phyloP scores from a whole-genome alignment of 2,797 vertebrate genomes.

The Danio albolineatus region DNA sequence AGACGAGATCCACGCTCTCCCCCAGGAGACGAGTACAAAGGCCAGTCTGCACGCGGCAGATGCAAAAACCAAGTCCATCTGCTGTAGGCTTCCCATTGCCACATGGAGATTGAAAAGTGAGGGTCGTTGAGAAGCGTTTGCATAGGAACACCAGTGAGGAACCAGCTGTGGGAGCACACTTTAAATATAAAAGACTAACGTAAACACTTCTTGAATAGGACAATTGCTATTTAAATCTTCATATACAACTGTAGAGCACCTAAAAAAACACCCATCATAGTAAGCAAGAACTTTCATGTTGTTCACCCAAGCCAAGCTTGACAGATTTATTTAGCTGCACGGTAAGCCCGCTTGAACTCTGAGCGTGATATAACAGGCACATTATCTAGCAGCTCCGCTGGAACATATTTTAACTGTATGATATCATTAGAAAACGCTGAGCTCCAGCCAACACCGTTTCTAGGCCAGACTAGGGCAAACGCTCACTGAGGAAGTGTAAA shows the following conservation, averaged over 20 bases:
- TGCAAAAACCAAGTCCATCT: constrained; percentile 98
- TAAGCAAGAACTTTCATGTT: constrained; percentile 79
- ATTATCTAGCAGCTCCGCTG: constrained; percentile 77
- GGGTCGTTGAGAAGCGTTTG: constrained; percentile 83
- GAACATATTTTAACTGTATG: constrained; percentile 78
- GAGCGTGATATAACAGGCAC: constrained; percentile 80
- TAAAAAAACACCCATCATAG: constrained; percentile 35
- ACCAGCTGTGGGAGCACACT: constrained; percentile 71
- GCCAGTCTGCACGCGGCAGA: constrained; percentile 98
- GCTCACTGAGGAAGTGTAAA: constrained; percentile 84
- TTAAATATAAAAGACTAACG: constrained; percentile 9
- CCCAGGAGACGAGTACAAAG: constrained; percentile 99
- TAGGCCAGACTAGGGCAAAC: constrained; percentile 82
- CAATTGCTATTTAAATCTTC: constrained; percentile 29
- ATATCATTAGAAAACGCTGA: constrained; percentile 80
- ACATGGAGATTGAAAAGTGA: constrained; percentile 93
- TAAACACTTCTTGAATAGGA: background rate
- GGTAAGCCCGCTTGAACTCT: constrained; percentile 82
- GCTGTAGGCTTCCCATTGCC: constrained; percentile 93
- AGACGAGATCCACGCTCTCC: constrained; percentile 94
- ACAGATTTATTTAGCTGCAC: constrained; percentile 83
- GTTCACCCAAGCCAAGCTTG: constrained; percentile 80
- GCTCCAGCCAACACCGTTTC: constrained; percentile 72
- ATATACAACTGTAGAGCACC: constrained; percentile 25
- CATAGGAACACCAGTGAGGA: constrained; percentile 80